A percentile compares a stretch with the other conserved stretches of the same genome.
phyloP scores from a whole-genome alignment of 1,140 invertebrate genomes.

The Andrena cerasifolii region DNA sequence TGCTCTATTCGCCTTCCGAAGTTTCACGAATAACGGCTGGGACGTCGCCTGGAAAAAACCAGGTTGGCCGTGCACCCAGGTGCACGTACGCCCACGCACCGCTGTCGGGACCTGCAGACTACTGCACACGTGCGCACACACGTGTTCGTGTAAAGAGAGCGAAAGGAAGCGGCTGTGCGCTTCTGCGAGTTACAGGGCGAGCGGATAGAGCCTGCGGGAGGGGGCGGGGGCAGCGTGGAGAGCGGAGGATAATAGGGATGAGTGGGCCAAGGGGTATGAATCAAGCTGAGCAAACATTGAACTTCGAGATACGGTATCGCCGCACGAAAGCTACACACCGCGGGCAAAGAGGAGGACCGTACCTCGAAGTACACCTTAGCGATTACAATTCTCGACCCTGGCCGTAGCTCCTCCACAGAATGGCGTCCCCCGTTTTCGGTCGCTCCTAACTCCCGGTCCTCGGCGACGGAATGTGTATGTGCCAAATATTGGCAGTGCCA shows the following conservation, averaged over 20 bases:
- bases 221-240: slow-evolving; percentile 36
- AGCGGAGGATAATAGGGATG: slow-evolving; percentile 64
- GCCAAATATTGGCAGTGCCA: slow-evolving; percentile 64
- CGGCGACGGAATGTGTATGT: slow-evolving; percentile 62
- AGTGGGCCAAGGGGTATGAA: slow-evolving; percentile 77
- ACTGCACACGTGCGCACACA: slow-evolving; percentile 7
- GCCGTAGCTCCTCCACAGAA: slow-evolving; percentile 15
- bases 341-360: slow-evolving; percentile 62
- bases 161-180: slow-evolving; percentile 48
- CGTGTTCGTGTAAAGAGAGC: slow-evolving; percentile 44
- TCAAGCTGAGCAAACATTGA: slow-evolving; percentile 82
- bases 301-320: slow-evolving; percentile 79
- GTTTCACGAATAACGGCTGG: not conserved
- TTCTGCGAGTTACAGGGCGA: slow-evolving; percentile 34
- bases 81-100: not conserved
- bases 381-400: slow-evolving; percentile 64
- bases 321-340: slow-evolving; percentile 63
- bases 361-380: slow-evolving; percentile 68
- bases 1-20: not conserved
- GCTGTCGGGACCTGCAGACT: not conserved
- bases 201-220: slow-evolving; percentile 40
- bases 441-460: slow-evolving; percentile 41
- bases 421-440: slow-evolving; percentile 17
- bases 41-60: not conserved
- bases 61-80: too few relatives aligned